Base-by-base conservation (phyloP, 1,140 invertebrate genomes). In the Drosophila ercepeae region DNA sequence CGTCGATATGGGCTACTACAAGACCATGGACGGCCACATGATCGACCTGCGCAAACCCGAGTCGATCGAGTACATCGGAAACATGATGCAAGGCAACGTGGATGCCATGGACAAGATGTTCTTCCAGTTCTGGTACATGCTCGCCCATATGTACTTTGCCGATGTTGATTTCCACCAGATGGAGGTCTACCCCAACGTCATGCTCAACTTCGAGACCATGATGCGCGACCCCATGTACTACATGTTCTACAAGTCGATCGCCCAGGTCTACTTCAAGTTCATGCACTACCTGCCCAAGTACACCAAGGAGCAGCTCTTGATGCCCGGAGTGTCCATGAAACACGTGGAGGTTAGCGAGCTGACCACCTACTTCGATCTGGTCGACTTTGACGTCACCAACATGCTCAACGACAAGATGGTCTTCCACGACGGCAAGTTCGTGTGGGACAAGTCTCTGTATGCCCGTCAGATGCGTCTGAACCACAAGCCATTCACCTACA, bases 211-310 rank as follows among this genome's bases (percentile, higher is more conserved):
- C 61, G 89, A 92, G 67, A 94, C 94, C 1, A 92, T 93, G 34
- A 84, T 94, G 61, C 93, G 95, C 27, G 94, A 95, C 68, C 94
- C 94, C 4, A 92, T 92, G 23, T 95, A 94, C 92, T 95, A 93
- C 82, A 93, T 93, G 65, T 91, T 95, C 27, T 94, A 93, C 91
- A 93, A 93, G 75, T 93, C 92, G 45, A 94, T 95, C 65, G 74
- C 94, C n/a, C 83, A 92, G 50, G 93, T 94, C 64, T 93, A 94
- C 83, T 78, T 71, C 67, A 68, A 75, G 44, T 88, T 93, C 57
- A 94, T 95, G 77, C 75, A 94, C 67, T 92, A 92, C 49, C 89
- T 95, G 6, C 93, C 93, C 14, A 92, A 93, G 18, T 95, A 95
- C 89, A 93, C 93, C 55, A 92, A 92, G 60, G 93, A 94, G 6